Evolutionary conservation across 1,140 invertebrate genomes (phyloP), one percentile per base, ranked within the genome.

Genomic region (Zaprionus lachaisei): DNA sequence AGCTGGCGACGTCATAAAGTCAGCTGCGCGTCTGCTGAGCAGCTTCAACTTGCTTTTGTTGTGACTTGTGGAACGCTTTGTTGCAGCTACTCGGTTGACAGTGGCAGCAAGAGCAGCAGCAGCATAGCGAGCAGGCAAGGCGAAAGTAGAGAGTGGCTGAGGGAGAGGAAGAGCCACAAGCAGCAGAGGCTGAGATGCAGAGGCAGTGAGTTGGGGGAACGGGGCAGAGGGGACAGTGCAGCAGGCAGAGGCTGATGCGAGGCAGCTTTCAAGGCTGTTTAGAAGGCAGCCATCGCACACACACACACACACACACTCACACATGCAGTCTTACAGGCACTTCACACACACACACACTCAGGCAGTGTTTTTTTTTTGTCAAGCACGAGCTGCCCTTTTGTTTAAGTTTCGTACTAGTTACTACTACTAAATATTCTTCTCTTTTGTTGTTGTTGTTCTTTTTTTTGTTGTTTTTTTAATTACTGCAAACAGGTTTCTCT

Each of bases 201-300:
- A 11, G 41, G n/a, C n/a, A 47, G n/a, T 7, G 0, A 11, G 26
- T 1, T 7, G 6, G 26, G 9, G 31, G 9, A 44, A n/a, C 6
- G n/a, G n/a, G n/a, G 6, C 5, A 41, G 15, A 11, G 51, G 11
- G 5, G 12, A 7, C 54, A 17, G n/a, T n/a, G 56, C 5, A 17
- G 28, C 14, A 34, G 44, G 44, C 56, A 24, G 63, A 24, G 57
- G 24, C 72, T 63, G 54, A 49, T 55, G 55, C 70, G 77, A 77
- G 78, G 65, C 84, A 89, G 84, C 85, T 89, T 90, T 89, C 85
- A 89, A 89, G 85, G 85, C 85, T 89, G 85, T 89, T 89, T 79
- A 90, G 85, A 89, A 85, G 84, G 66, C 73, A 87, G 73, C 73
- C 75, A 71, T 51, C 55, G 31, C 64, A 57, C 41, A 66, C 34